Conservation (phyloP, 2,113 vertebrate species). For the Cynoglossus semilaevis region DNA sequence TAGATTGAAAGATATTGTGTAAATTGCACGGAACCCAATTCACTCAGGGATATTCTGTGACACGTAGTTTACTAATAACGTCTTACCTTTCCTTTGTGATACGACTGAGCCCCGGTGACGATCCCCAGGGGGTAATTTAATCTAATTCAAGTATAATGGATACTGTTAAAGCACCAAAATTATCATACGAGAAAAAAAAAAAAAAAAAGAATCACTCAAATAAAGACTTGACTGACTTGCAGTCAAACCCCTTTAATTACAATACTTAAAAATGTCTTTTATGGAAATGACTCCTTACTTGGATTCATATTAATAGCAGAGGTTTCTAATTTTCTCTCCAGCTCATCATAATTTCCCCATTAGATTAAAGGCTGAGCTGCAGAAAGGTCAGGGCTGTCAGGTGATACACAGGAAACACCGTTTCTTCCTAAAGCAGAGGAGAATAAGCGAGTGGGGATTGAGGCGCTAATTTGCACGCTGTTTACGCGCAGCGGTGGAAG, state of each 20-base stretch:
- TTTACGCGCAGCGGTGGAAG: constrained; percentile 37
- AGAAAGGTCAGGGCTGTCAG: constrained; percentile 47
- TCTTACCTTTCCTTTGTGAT: no score
- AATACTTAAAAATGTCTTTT: constrained; percentile 9
- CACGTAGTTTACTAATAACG: no score
- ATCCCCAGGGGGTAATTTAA: no score
- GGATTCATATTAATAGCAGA: constrained; percentile 26
- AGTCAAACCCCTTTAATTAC: constrained; percentile 28
- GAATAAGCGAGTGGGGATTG: constrained; percentile 5
- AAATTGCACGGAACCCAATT: no score
- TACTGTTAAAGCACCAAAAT: no score
- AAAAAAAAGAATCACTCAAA: background rate
- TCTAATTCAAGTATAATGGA: no score
- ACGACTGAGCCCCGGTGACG: no score
- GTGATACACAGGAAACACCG: background rate
- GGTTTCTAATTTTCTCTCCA: constrained; percentile 23
- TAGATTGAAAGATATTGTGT: no score
- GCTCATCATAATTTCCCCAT: constrained; percentile 42
- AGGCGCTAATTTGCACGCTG: constrained; percentile 24
- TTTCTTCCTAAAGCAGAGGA: constrained; percentile 28
- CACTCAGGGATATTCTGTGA: no score
- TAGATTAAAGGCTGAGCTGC: constrained; percentile 17
- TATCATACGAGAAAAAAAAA: background rate
- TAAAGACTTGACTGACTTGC: constrained; percentile 20
- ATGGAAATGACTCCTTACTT: constrained; percentile 30